These are phyloP conservation scores for Pseudopodoces humilis DNA, from an alignment of 2,113 vertebrate genomes.

Conservation along the genomic window DNA sequence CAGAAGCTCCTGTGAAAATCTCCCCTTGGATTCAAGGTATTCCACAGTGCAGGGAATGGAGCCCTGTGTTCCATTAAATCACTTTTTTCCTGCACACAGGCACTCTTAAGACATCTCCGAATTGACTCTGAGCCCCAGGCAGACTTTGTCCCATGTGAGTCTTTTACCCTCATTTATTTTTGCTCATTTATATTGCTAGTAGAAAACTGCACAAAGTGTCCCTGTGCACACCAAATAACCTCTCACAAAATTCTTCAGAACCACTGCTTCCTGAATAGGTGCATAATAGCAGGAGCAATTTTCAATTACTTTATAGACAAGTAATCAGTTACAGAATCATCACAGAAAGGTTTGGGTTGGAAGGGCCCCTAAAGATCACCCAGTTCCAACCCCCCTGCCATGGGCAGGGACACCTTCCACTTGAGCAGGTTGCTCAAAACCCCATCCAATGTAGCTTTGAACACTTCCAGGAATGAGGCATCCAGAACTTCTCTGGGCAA, in stretches of 20 bases:
- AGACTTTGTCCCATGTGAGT: not conserved
- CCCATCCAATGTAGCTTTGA: not conserved
- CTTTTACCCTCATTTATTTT: not conserved
- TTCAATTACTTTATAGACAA: not conserved
- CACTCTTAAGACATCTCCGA: not conserved
- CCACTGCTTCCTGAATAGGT: not conserved
- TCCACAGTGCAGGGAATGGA: not conserved
- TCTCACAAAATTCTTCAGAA: not conserved
- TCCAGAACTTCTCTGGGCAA: not conserved
- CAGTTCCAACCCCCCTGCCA: not conserved
- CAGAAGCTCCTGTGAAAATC: not conserved
- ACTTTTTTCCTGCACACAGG: not conserved
- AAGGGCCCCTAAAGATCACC: not conserved
- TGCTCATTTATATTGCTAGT: not conserved
- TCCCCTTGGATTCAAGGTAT: rapidly evolving
- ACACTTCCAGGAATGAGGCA: not conserved
- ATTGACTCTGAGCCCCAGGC: rapidly evolving
- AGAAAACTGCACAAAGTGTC: not conserved
- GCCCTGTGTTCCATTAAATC: not conserved
- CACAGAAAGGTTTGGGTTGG: not conserved
- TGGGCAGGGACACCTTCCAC: too few species aligned
- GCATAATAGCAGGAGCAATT: not conserved
- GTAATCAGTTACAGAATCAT: not conserved
- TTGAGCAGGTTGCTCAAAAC: not conserved
- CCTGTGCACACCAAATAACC: rapidly evolving